A percentile compares a stretch with the other conserved stretches of the same genome.
Conservation (phyloP, 2,113 vertebrate species). For the Uria aalge region DNA sequence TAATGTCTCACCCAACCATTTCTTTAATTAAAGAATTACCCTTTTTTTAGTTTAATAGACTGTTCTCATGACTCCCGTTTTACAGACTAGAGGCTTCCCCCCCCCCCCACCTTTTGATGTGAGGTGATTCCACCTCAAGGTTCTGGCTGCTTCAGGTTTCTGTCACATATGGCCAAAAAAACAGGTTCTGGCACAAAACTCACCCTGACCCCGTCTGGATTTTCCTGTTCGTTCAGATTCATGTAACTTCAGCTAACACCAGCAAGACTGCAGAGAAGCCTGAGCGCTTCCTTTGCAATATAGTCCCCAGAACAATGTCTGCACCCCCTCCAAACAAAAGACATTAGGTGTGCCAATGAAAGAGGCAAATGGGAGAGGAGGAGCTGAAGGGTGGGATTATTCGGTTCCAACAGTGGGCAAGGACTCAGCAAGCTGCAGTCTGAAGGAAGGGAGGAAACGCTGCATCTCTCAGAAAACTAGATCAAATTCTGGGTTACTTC, state of each 20-base stretch:
- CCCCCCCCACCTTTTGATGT: neutral
- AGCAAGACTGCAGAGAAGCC: neutral
- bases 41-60: neutral
- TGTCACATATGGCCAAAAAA: neutral
- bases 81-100: neutral
- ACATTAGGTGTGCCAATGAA: neutral
- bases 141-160: neutral
- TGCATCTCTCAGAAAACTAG: neutral
- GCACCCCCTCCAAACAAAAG: neutral
- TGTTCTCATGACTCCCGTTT: neutral
- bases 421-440: neutral
- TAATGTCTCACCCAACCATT: neutral
- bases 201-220: neutral
- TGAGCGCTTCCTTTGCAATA: neutral
- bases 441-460: neutral
- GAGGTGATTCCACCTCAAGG: neutral
- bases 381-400: neutral
- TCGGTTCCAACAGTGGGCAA: neutral
- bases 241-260: neutral
- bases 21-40: neutral
- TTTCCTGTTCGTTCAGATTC: slow-evolving; percentile 13
- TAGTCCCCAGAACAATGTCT: neutral
- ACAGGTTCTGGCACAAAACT: neutral
- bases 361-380: neutral
- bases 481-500: neutral